Percentiles rank a stretch among this genome's conserved stretches.
phyloP scores from a whole-genome alignment of 2,888 invertebrate genomes.

The Tillus elongatus region DNA sequence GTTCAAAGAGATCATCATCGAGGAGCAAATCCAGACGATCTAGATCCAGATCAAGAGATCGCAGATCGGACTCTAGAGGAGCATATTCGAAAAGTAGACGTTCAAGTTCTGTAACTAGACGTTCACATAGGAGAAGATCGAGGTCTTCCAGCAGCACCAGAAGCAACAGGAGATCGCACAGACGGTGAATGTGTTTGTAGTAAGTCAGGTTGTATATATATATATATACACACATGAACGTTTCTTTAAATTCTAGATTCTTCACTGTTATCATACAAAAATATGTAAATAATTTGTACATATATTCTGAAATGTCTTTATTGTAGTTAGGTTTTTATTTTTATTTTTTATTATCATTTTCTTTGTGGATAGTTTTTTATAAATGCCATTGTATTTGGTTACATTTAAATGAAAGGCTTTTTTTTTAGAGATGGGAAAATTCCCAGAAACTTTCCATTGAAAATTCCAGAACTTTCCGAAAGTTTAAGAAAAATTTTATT shows the following conservation, averaged over 20 bases:
- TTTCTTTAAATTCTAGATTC: too few species aligned
- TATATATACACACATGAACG: not conserved
- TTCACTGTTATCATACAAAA: too few species aligned
- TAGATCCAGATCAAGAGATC: slow-evolving; percentile 12
- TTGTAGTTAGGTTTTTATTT: too few species aligned
- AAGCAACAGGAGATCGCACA: slow-evolving; percentile 30
- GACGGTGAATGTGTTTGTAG: slow-evolving; percentile 23
- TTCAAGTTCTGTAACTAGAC: slow-evolving; percentile 21
- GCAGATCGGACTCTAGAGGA: slow-evolving; percentile 20
- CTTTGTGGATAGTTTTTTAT: too few species aligned
- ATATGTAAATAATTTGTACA: not conserved
- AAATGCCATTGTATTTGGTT: too few species aligned
- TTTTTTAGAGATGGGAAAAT: too few species aligned
- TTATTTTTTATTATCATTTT: too few species aligned
- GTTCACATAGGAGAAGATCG: slow-evolving; percentile 22
- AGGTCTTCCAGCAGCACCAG: slow-evolving; percentile 24
- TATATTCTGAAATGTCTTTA: too few species aligned
- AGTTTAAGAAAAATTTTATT: too few species aligned
- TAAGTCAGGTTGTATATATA: not conserved
- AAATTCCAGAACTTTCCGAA: too few species aligned
- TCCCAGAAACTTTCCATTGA: too few species aligned
- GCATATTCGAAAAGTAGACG: slow-evolving; percentile 19
- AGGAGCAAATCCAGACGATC: not conserved
- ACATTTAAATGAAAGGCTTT: too few species aligned
- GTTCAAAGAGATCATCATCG: not conserved